Conservation (phyloP, 2,113 vertebrate species). For the Acanthisitta chloris region DNA sequence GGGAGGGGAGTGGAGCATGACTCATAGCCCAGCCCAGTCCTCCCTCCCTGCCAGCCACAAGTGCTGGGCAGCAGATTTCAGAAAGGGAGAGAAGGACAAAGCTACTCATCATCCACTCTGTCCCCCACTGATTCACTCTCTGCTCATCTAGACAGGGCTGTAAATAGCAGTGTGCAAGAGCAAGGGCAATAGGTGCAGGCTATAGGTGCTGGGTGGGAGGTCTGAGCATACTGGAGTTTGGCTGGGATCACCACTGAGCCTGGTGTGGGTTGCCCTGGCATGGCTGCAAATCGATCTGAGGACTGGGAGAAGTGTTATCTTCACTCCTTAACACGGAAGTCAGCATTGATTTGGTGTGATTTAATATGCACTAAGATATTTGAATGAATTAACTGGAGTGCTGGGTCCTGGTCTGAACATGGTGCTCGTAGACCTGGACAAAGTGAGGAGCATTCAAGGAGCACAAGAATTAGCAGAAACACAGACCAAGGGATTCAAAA, state of each 20-base stretch:
- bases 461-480: not conserved
- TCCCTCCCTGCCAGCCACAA: not conserved
- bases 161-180: not conserved
- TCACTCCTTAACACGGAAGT: not conserved
- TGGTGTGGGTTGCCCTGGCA: not conserved
- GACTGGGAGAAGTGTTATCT: not conserved
- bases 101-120: not conserved
- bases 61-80: not conserved
- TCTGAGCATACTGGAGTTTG: rapidly evolving
- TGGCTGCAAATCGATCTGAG: not conserved
- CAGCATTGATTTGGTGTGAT: not conserved
- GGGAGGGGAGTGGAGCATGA: not conserved
- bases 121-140: not conserved
- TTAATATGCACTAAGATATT: not conserved
- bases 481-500: not conserved
- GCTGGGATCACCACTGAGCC: not conserved
- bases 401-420: not conserved
- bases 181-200: not conserved
- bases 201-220: not conserved
- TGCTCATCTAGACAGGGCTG: not conserved
- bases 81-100: not conserved
- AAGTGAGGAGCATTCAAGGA: not conserved
- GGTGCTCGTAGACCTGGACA: not conserved
- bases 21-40: not conserved
- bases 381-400: not conserved